Evolutionary conservation across 1,140 invertebrate species (phyloP).

Genomic region (Caenorhabditis latens): DNA sequence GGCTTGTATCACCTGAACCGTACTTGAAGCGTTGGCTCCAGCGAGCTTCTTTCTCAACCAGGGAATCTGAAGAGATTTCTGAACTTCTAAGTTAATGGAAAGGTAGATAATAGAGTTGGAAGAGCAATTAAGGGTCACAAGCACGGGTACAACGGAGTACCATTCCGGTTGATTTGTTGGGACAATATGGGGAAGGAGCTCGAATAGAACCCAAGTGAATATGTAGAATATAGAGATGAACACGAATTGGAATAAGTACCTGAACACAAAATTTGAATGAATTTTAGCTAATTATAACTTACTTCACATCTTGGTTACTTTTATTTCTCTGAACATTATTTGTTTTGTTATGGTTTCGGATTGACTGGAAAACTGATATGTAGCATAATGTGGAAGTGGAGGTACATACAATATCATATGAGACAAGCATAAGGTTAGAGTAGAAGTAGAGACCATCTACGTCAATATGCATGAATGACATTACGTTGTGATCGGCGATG

Average conservation of each 20-base stretch:
- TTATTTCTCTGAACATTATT: neutral
- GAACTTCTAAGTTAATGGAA: neutral
- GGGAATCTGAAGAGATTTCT: neutral
- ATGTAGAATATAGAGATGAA: constrained; percentile 19
- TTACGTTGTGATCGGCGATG: neutral
- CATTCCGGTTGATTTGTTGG: neutral
- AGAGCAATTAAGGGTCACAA: neutral
- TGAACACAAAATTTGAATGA: neutral
- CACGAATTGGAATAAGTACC: constrained; percentile 4
- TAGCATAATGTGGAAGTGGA: neutral
- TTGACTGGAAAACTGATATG: neutral
- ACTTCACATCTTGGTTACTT: neutral
- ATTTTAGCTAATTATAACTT: neutral
- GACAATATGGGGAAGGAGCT: neutral
- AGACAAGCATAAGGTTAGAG: neutral
- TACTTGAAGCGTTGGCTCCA: neutral
- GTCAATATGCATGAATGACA: neutral
- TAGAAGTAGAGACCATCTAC: neutral
- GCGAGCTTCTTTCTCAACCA: neutral
- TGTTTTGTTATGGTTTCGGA: neutral
- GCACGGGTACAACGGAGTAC: neutral
- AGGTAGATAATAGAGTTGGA: constrained; percentile 12
- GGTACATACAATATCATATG: neutral
- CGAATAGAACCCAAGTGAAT: neutral
- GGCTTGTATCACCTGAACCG: neutral